These are phyloP conservation scores for Dromococcyx pavoninus DNA, from an alignment of 2,797 vertebrate species.

Conservation along the genomic window DNA sequence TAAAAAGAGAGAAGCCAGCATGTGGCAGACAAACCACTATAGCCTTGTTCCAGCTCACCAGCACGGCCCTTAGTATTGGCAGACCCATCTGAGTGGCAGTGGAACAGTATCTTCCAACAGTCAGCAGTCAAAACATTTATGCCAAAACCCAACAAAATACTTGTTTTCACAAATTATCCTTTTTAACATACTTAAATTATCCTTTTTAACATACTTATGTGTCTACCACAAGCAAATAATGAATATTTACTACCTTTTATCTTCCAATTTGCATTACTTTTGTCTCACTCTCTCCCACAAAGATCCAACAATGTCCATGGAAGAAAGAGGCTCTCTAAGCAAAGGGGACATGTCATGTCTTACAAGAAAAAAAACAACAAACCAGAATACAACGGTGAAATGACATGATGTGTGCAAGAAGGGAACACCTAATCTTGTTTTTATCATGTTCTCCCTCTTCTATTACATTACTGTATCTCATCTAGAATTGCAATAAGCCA, in stretches of 20 bases:
- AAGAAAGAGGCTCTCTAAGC: background rate
- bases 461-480: background rate
- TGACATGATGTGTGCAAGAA: background rate
- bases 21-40: background rate
- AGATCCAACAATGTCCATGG: background rate
- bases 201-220: background rate
- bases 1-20: background rate
- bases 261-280: background rate
- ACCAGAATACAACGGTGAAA: background rate
- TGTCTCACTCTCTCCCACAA: background rate
- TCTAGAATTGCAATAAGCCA: background rate
- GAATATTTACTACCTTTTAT: background rate
- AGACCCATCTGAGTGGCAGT: background rate
- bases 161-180: background rate
- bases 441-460: background rate
- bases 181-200: background rate
- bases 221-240: background rate
- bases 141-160: background rate
- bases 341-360: background rate
- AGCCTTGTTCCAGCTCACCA: conserved; percentile 42
- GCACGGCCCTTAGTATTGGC: background rate
- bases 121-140: background rate
- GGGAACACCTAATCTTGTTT: background rate
- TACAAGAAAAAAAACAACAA: background rate
- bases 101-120: conserved; percentile 13